These are phyloP conservation scores for Fratercula arctica DNA, from an alignment of 2,797 vertebrate species.

Conservation along the genomic window DNA sequence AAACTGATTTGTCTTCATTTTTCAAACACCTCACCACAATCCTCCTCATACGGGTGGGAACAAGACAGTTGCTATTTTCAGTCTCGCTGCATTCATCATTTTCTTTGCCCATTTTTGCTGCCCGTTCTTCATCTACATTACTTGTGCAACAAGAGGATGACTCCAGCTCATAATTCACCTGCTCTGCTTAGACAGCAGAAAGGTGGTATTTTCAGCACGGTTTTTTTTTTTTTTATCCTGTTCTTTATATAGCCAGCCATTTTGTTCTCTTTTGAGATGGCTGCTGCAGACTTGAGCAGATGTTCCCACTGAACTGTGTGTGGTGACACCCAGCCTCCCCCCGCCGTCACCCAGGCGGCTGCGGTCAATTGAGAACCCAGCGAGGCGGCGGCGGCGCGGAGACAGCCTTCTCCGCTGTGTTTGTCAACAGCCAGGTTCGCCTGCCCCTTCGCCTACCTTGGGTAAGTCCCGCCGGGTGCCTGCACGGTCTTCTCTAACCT, in stretches of 20 bases:
- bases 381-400: accelerated
- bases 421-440: neutral
- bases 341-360: accelerated
- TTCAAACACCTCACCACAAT: neutral
- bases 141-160: neutral
- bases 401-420: neutral
- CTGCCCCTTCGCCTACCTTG: neutral
- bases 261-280: slow-evolving; percentile 13
- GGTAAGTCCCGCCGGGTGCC: neutral
- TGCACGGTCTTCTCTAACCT: neutral
- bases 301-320: slow-evolving; percentile 28
- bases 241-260: slow-evolving; percentile 44
- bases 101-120: neutral
- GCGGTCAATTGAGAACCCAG: neutral
- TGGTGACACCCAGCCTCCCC: neutral
- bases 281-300: slow-evolving; percentile 48
- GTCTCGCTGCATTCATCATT: neutral
- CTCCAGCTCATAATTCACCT: slow-evolving; percentile 12
- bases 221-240: neutral
- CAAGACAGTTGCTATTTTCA: neutral
- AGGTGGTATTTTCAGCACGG: neutral
- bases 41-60: neutral
- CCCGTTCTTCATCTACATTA: neutral
- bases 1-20: neutral
- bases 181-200: slow-evolving; percentile 33